Conservation (phyloP, 2,113 vertebrate species). For the Notarius quadriscutis region DNA sequence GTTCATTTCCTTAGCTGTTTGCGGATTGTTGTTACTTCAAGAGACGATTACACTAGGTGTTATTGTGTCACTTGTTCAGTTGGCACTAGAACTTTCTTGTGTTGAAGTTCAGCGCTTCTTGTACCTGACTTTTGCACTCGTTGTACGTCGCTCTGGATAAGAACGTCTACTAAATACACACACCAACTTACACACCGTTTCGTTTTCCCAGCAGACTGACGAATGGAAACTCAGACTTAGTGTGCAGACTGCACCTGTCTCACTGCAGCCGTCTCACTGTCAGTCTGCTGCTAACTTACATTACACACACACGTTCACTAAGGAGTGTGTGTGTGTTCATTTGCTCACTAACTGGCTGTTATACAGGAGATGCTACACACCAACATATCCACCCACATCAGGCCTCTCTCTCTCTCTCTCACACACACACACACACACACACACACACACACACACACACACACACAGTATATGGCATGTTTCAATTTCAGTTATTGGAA, state of each 20-base stretch:
- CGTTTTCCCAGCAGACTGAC: slow-evolving; percentile 35
- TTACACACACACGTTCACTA: not conserved
- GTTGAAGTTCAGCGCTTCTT: no score
- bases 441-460: no score
- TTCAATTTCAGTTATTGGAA: slow-evolving; percentile 1
- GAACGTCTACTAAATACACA: not conserved
- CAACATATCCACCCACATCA: not conserved
- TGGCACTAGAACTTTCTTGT: no score
- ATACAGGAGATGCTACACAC: not conserved
- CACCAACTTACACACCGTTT: not conserved
- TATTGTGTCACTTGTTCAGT: no score
- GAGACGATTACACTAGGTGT: no score
- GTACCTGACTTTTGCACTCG: no score
- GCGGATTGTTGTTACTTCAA: no score
- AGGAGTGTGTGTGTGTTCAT: not conserved
- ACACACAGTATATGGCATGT: not conserved
- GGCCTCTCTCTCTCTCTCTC: not conserved
- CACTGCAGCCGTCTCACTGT: slow-evolving; percentile 14
- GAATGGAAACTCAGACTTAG: slow-evolving; percentile 57
- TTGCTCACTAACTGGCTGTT: not conserved
- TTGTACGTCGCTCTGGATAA: no score
- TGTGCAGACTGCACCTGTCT: slow-evolving; percentile 49
- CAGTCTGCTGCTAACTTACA: slow-evolving; percentile 17
- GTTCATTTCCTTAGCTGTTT: no score
- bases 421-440: no score